Base-by-base conservation (phyloP, 1,140 invertebrate species). In the Camponotus vicinus region DNA sequence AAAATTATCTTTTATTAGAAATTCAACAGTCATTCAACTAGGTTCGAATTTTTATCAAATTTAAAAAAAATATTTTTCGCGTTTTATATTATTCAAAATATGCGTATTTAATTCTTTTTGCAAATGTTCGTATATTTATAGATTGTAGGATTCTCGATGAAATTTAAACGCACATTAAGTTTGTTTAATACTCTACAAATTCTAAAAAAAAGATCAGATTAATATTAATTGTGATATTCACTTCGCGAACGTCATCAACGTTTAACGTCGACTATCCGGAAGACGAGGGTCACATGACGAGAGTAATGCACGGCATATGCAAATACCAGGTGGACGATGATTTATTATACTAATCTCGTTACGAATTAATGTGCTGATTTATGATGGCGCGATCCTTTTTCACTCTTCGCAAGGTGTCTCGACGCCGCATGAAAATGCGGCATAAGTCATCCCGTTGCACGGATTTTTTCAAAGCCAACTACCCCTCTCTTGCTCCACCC, bases 301-400 rank as follows among this genome's bases (percentile, higher is more conserved):
- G 66, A 82, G 64, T 45, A 52, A 78, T 73, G 59, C 76, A 61
- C 45, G 49, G n/a, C 40, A 40, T 57, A 63, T 67, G 67, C 71
- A 77, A 87, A 69, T 64, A 86, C 45, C 69, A 15, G 42, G 21
- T 69, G 78, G 66, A 63, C 64, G 27, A 78, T 87, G 75, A 90
- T 89, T 89, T 89, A 90, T 90, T 87, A 79, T 49, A 76, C 64
- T 90, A 87, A 89, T 90, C 78, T 80, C 79, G 61, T 90, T 90
- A 85, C 55, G 71, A 86, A 90, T 87, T 87, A 89, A 90, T 84
- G n/a, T 70, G 73, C 67, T 70, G 88, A 90, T 90, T 87, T 85
- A 85, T 71, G 61, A 32, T 21, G 73, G 37, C 45, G 45, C 37
- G 52, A 40, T 76, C 73, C 76, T 86, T 89, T 89, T 89, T 64